Percentiles rank a stretch among this genome's conserved stretches.
Evolutionary conservation across 2,888 invertebrate genomes (phyloP).

Genomic region (Phyto melanocephala): DNA sequence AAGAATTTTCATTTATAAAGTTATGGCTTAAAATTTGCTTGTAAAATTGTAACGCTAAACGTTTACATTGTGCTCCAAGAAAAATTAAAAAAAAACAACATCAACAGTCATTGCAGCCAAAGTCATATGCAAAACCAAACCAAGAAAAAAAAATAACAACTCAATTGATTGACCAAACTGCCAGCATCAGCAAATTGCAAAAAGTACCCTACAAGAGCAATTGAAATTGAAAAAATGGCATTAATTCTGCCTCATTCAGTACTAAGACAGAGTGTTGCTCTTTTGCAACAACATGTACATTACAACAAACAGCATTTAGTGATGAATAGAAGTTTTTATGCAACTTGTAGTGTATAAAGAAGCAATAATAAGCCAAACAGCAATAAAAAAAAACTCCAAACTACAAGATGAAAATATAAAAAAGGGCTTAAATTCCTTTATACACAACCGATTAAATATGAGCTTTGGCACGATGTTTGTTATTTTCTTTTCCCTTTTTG

Average conservation of each 20-base stretch:
- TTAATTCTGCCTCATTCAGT: not conserved
- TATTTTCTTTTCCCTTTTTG: constrained; percentile 2
- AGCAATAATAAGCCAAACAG: constrained; percentile 37
- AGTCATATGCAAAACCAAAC: constrained; percentile 32
- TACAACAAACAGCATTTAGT: constrained; percentile 48
- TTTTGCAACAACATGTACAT: constrained; percentile 20
- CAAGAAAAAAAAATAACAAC: constrained; percentile 26
- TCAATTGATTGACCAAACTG: constrained; percentile 60
- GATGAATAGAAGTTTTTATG: constrained; percentile 57
- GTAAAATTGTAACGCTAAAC: not conserved
- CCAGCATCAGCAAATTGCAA: constrained; percentile 41
- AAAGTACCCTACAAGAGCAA: constrained; percentile 30
- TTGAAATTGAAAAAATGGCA: constrained; percentile 11
- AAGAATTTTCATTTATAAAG: no score
- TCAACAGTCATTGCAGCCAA: constrained; percentile 10
- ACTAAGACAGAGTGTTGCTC: not conserved
- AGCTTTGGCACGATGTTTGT: constrained; percentile 47
- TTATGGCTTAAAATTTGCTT: no score
- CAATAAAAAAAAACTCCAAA: constrained; percentile 5
- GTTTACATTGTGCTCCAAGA: not conserved
- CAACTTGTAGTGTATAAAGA: constrained; percentile 39
- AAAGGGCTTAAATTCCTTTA: constrained; percentile 30
- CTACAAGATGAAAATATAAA: not conserved
- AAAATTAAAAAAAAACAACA: constrained; percentile 51
- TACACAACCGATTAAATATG: constrained; percentile 61